phyloP scores from a whole-genome alignment of 2,113 vertebrate genomes.

The Trichechus manatus region DNA sequence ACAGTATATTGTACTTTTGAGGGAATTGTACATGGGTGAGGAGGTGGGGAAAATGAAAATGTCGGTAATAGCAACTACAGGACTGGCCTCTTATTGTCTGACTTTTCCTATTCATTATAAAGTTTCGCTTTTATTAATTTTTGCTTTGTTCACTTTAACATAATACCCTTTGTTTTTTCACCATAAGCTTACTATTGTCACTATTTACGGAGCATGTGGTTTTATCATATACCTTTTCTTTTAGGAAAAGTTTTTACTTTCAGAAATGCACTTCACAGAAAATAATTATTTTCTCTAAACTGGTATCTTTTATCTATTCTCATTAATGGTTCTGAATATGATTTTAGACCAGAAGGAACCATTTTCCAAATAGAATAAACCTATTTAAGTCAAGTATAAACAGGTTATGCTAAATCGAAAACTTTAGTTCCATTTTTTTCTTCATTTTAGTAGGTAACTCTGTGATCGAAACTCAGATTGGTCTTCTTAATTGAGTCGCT shows the following conservation, averaged over 20 bases:
- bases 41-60: background rate
- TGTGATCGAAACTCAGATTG: slow-evolving; percentile 3
- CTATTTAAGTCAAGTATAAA: background rate
- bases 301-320: slow-evolving; percentile 14
- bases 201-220: background rate
- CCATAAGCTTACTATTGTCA: background rate
- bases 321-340: slow-evolving; percentile 33
- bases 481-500: slow-evolving; percentile 13
- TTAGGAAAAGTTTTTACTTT: slow-evolving; percentile 57
- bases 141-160: slow-evolving; percentile 29
- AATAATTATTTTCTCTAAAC: slow-evolving; percentile 54
- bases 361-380: slow-evolving; percentile 41
- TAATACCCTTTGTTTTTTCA: background rate
- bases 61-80: background rate
- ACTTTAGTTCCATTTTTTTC: slow-evolving; percentile 33
- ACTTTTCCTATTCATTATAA: background rate
- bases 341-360: slow-evolving; percentile 1
- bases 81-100: background rate
- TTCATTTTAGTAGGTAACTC: slow-evolving; percentile 41
- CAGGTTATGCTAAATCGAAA: slow-evolving; percentile 46
- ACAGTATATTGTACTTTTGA: slow-evolving; percentile 9
- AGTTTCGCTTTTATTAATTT: slow-evolving; percentile 19
- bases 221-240: slow-evolving; percentile 24
- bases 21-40: background rate
- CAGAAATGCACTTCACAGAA: slow-evolving; percentile 5